Evolutionary conservation across 2,113 vertebrate species (phyloP), one percentile per base, ranked within the genome.

Genomic region (Cottus gobio): DNA sequence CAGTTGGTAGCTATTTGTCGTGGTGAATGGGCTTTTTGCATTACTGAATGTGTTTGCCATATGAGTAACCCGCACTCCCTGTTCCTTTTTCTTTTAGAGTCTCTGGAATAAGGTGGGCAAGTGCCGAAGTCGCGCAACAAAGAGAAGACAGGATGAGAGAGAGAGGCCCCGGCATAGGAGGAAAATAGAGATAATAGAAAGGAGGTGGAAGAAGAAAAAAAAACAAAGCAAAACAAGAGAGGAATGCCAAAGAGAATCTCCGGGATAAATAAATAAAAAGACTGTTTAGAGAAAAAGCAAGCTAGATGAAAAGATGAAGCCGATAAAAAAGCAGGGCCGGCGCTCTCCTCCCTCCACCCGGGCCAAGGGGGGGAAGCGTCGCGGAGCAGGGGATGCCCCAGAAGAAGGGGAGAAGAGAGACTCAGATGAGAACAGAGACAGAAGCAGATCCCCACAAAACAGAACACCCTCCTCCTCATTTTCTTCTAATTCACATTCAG

Each of bases 291-390:
- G 68, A 37, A 87, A 81, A 87, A 76, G 79, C 74, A 57, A 86
- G 77, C 83, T 87, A 82, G 78, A 85, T 90, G 88, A 90, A 87
- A 91, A 89, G 87, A 98, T 97, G 97, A 98, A 97, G 91, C 95
- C 96, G 18, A 93, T 96, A 89, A 97, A 96, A 89, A 97, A 95
- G 82, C 94, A 82, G 87, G 95, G 89, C 52, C 94, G 91, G 64
- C 93, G 92, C 83, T 94, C 95, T 34, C 96, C 96, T 31, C 96
- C 95, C 18, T 96, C 96, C 71, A 96, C 96, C 11, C 93, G 97
- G 75, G 94, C 95, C 80, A 97, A 97, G 87, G 96, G 96, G 72
- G 93, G 94, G 70, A 96, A 96, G 86, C 94, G 94, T 7, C 93
- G 92, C 1, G 94, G 91, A 11, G 82, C n/a, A 0, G 88, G 86